These are phyloP conservation scores for Adelphocoris suturalis DNA, from an alignment of 2,888 invertebrate species.

Conservation along the genomic window DNA sequence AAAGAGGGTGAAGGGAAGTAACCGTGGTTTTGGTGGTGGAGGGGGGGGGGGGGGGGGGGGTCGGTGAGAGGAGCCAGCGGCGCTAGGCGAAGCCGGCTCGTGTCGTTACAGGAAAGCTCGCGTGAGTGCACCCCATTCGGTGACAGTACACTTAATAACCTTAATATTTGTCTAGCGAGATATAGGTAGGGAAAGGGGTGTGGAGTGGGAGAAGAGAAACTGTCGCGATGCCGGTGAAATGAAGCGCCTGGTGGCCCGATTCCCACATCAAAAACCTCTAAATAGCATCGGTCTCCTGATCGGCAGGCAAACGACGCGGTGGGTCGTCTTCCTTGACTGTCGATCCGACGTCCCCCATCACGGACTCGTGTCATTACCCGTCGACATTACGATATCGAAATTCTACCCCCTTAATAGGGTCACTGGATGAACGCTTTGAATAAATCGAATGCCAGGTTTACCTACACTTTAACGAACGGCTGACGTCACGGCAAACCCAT, in stretches of 20 bases:
- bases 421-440: conserved; percentile 68
- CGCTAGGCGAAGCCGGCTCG: conserved; percentile 41
- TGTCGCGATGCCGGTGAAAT: conserved; percentile 69
- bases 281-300: conserved; percentile 62
- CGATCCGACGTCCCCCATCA: conserved; percentile 6
- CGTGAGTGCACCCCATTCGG: conserved; percentile 68
- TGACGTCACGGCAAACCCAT: conserved; percentile 52
- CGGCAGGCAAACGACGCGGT: conserved; percentile 61
- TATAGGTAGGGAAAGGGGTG: not conserved
- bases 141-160: conserved; percentile 71
- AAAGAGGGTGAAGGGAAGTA: not conserved
- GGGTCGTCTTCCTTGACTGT: conserved; percentile 51
- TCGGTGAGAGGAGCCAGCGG: conserved; percentile 40
- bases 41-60: not conserved
- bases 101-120: conserved; percentile 65
- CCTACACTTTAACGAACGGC: conserved; percentile 26
- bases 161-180: conserved; percentile 69
- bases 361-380: conserved; percentile 55
- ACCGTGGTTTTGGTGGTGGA: not conserved
- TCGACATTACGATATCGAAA: conserved; percentile 69
- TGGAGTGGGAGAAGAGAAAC: conserved; percentile 37
- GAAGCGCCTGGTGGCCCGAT: conserved; percentile 71
- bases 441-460: conserved; percentile 60
- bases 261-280: conserved; percentile 71
- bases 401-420: conserved; percentile 66